Conservation (phyloP, 64 coral and sea anemone genomes). For the Stichodactyla helianthus region DNA sequence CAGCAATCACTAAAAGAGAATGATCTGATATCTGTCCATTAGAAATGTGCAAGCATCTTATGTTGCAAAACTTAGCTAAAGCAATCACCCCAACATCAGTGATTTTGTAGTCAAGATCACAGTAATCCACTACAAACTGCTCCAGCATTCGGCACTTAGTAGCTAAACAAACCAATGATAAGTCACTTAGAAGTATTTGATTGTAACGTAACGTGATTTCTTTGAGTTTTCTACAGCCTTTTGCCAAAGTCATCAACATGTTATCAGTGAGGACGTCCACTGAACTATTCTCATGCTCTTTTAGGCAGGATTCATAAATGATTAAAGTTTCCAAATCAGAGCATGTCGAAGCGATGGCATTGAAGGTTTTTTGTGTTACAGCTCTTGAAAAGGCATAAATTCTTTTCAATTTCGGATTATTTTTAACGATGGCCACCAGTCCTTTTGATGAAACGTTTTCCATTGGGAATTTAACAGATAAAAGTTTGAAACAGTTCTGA, state of each 20-base stretch:
- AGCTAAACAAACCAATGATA: slow-evolving; percentile 55
- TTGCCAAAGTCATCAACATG: slow-evolving; percentile 73
- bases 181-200: slow-evolving; percentile 75
- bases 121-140: slow-evolving; percentile 84
- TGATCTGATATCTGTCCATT: slow-evolving; percentile 80
- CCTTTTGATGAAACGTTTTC: slow-evolving; percentile 80
- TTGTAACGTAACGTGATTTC: slow-evolving; percentile 81
- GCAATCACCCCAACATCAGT: slow-evolving; percentile 82
- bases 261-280: slow-evolving; percentile 63
- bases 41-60: slow-evolving; percentile 75
- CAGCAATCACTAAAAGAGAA: slow-evolving; percentile 69
- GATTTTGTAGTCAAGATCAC: slow-evolving; percentile 69
- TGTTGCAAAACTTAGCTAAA: slow-evolving; percentile 70
- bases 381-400: slow-evolving; percentile 79
- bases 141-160: slow-evolving; percentile 67
- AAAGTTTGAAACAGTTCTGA: slow-evolving; percentile 66
- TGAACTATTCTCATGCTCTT: slow-evolving; percentile 67
- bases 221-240: slow-evolving; percentile 59
- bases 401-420: slow-evolving; percentile 57
- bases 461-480: slow-evolving; percentile 63
- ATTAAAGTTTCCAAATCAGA: slow-evolving; percentile 65
- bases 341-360: slow-evolving; percentile 47
- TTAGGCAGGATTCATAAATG: slow-evolving; percentile 82
- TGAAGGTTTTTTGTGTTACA: slow-evolving; percentile 64
- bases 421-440: slow-evolving; percentile 68